Evolutionary conservation across 2,797 vertebrate species (phyloP).

Genomic region (Sandelia bainsii): DNA sequence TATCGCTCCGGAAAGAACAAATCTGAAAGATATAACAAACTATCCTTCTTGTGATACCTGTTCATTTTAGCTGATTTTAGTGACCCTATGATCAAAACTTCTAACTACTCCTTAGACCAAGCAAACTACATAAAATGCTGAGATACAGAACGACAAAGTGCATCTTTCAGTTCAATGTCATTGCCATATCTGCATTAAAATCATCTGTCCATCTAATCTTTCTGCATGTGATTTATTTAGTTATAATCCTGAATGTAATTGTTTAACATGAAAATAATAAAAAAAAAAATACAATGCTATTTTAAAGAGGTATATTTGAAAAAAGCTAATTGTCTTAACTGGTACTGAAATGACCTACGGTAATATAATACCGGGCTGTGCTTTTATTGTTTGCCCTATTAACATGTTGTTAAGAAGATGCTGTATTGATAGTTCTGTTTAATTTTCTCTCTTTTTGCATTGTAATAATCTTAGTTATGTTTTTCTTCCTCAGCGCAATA

Average conservation of each 20-base stretch:
- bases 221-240: constrained; percentile 93
- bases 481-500: constrained; percentile 85
- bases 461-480: constrained; percentile 83
- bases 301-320: constrained; percentile 87
- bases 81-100: constrained; percentile 53
- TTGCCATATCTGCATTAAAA: constrained; percentile 65
- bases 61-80: constrained; percentile 64
- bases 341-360: constrained; percentile 86
- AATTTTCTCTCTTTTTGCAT: constrained; percentile 73
- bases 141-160: constrained; percentile 60
- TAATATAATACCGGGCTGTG: constrained; percentile 86
- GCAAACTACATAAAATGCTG: constrained; percentile 52
- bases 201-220: constrained; percentile 87
- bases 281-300: constrained; percentile 79
- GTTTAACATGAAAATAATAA: constrained; percentile 84
- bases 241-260: constrained; percentile 93
- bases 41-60: constrained; percentile 52
- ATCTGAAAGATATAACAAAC: constrained; percentile 45
- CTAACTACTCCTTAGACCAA: constrained; percentile 45
- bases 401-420: constrained; percentile 88
- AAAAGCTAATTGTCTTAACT: constrained; percentile 87
- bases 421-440: constrained; percentile 83
- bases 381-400: constrained; percentile 80
- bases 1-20: constrained; percentile 52
- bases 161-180: constrained; percentile 70